These are phyloP conservation scores for Stomorhina lunata DNA, from an alignment of 2,888 invertebrate genomes.

Conservation along the genomic window DNA sequence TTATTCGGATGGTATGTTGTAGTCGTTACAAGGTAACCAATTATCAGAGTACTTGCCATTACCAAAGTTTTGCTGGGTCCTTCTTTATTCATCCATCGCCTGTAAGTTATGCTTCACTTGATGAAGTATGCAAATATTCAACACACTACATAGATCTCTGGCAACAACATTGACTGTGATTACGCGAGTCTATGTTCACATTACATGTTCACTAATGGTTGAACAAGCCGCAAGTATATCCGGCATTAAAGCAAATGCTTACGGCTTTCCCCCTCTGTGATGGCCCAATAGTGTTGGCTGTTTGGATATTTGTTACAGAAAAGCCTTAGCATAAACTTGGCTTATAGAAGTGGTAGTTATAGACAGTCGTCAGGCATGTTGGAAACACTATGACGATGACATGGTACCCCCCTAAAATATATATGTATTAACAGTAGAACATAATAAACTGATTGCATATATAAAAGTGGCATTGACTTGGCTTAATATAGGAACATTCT, in stretches of 20 bases:
- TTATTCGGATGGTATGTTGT: too few relatives aligned
- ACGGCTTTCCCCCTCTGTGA: neutral
- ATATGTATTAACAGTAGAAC: slow-evolving; percentile 41
- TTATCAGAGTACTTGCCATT: too few relatives aligned
- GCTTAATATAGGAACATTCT: slow-evolving; percentile 45
- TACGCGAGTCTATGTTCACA: slow-evolving; percentile 67
- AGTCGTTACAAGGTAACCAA: too few relatives aligned
- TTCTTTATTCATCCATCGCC: neutral
- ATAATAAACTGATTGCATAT: slow-evolving; percentile 69
- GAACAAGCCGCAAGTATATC: slow-evolving; percentile 77
- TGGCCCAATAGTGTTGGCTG: slow-evolving; percentile 25
- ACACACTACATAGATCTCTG: slow-evolving; percentile 18
- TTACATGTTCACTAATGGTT: slow-evolving; percentile 78
- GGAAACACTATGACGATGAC: slow-evolving; percentile 50
- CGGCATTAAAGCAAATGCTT: slow-evolving; percentile 63
- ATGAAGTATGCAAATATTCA: slow-evolving; percentile 3
- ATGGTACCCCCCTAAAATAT: neutral
- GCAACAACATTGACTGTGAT: slow-evolving; percentile 57
- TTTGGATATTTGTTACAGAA: slow-evolving; percentile 43
- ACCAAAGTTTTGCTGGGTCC: too few relatives aligned
- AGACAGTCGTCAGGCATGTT: neutral
- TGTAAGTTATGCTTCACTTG: neutral
- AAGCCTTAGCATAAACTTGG: slow-evolving; percentile 62
- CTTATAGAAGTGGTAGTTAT: slow-evolving; percentile 31
- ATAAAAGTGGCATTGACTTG: slow-evolving; percentile 66